Percentiles rank a stretch among this genome's conserved stretches.
Conservation (phyloP, 2,888 invertebrate genomes). For the Dichetophora obliterata region DNA sequence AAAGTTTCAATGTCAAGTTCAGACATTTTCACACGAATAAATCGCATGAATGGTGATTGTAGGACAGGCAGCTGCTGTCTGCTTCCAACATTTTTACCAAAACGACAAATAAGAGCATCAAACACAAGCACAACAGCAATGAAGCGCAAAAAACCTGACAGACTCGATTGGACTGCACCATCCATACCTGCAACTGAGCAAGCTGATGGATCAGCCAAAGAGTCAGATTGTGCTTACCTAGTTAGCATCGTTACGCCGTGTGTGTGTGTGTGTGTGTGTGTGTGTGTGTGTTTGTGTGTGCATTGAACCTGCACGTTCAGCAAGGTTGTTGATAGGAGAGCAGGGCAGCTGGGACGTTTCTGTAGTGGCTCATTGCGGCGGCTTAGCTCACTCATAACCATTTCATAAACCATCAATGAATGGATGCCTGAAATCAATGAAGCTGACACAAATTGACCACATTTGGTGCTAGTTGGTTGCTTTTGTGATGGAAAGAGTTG, state of each 20-base stretch:
- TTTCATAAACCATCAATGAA: constrained; percentile 29
- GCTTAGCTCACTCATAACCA: constrained; percentile 23
- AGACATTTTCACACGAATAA: constrained; percentile 23
- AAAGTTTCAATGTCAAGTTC: constrained; percentile 34
- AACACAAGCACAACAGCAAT: constrained; percentile 6
- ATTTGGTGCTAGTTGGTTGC: constrained; percentile 5
- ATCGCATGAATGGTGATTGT: constrained; percentile 1
- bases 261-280: background rate
- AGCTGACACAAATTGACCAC: constrained; percentile 35
- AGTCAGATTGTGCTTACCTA: constrained; percentile 22
- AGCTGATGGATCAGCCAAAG: background rate
- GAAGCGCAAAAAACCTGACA: no score
- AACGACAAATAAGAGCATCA: background rate
- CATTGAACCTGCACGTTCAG: background rate
- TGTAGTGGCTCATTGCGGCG: background rate
- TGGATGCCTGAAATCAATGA: constrained; percentile 35
- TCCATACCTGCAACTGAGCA: background rate
- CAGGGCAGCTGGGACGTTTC: background rate
- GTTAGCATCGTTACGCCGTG: background rate
- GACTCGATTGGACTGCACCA: background rate
- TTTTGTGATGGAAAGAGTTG: constrained; percentile 15
- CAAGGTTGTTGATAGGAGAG: background rate
- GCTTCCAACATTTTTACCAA: background rate
- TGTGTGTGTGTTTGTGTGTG: background rate
- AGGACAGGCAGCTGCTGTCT: background rate